Conservation (phyloP, 2,113 vertebrate genomes). For the Rissa tridactyla region DNA sequence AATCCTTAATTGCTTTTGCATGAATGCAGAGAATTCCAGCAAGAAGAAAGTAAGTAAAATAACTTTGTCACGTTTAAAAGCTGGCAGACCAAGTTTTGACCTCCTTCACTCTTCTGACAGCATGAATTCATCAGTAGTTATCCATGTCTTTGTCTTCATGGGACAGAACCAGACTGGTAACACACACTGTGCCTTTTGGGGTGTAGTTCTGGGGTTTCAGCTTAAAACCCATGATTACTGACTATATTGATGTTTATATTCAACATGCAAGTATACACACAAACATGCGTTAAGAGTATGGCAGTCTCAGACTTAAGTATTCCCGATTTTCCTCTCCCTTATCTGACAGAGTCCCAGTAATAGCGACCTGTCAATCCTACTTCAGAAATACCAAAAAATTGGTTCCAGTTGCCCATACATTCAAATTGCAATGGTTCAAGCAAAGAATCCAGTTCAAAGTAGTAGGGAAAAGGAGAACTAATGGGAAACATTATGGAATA, state of each 20-base stretch:
- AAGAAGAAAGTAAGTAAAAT: background rate
- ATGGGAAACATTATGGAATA: background rate
- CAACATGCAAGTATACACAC: background rate
- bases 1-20: slow-evolving; percentile 23
- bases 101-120: background rate
- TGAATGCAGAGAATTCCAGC: background rate
- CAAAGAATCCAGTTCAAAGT: background rate
- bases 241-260: background rate
- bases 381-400: background rate
- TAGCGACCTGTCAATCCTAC: background rate
- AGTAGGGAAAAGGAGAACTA: background rate
- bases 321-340: background rate
- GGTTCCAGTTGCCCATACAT: background rate
- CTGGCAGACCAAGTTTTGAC: background rate
- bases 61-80: background rate
- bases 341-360: background rate
- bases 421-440: background rate
- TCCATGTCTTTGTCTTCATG: background rate
- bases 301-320: background rate
- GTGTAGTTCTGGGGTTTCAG: background rate
- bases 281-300: background rate
- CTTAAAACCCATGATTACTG: background rate
- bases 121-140: background rate
- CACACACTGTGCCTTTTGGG: background rate
- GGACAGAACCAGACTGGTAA: background rate